Evolutionary conservation across 1,140 invertebrate species (phyloP).

Genomic region (Pectinophora gossypiella): DNA sequence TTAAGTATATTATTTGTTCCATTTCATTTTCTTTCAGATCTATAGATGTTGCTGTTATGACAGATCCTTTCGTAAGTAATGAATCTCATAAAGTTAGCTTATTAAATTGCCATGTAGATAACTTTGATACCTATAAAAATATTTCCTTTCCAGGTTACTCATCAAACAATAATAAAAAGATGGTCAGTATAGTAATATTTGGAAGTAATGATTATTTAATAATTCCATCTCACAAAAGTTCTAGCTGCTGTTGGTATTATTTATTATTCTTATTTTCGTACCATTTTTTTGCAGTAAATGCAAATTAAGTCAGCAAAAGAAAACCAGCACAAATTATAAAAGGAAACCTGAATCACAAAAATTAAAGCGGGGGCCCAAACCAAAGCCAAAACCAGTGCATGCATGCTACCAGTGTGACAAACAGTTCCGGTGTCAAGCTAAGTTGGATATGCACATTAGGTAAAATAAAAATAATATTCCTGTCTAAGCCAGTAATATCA

Average conservation of each 20-base stretch:
- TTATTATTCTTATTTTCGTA: slow-evolving; percentile 6
- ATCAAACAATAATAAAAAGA: slow-evolving; percentile 50
- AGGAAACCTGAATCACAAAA: slow-evolving; percentile 76
- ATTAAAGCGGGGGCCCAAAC: slow-evolving; percentile 76
- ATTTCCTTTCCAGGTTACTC: slow-evolving; percentile 46
- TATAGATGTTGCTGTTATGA: slow-evolving; percentile 58
- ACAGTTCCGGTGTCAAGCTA: slow-evolving; percentile 77
- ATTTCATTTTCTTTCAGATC: slow-evolving; percentile 34
- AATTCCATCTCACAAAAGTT: too few species aligned
- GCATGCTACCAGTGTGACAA: slow-evolving; percentile 77
- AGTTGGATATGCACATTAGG: slow-evolving; percentile 77
- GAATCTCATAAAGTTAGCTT: not conserved
- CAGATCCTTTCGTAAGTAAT: slow-evolving; percentile 58
- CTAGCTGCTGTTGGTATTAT: not conserved
- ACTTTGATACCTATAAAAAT: too few species aligned
- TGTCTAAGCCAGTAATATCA: too few species aligned
- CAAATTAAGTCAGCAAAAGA: slow-evolving; percentile 37
- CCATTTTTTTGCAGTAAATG: slow-evolving; percentile 47
- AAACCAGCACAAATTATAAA: slow-evolving; percentile 64
- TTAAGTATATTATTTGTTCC: too few species aligned
- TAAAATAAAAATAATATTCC: slow-evolving; percentile 10
- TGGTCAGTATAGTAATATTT: slow-evolving; percentile 26
- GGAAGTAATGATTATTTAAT: not conserved
- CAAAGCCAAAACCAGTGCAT: slow-evolving; percentile 75
- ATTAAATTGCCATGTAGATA: too few species aligned